phyloP scores from a whole-genome alignment of 2,113 vertebrate genomes.

The Odocoileus virginianus region DNA sequence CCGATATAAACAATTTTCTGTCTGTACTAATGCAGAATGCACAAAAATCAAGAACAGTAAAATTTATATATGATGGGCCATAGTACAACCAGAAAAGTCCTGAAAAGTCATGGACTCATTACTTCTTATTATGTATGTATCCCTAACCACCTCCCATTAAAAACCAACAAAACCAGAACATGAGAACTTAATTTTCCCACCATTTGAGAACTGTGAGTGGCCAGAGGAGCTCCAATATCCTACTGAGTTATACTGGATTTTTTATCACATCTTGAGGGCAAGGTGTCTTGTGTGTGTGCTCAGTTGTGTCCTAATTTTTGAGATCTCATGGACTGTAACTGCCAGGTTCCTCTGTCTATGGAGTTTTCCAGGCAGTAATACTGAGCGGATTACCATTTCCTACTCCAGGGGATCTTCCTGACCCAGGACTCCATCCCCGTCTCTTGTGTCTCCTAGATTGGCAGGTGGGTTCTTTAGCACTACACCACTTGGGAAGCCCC shows the following conservation, averaged over 20 bases:
- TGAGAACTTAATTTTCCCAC: accelerated
- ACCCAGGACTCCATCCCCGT: neutral
- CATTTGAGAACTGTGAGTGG: accelerated
- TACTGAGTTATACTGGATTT: accelerated
- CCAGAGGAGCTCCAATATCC: accelerated
- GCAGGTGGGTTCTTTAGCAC: neutral
- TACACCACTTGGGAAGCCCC: neutral
- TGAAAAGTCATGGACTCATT: accelerated
- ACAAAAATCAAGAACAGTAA: neutral
- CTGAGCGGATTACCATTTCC: neutral
- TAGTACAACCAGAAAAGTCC: accelerated
- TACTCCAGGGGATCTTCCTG: neutral
- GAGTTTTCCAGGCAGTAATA: neutral
- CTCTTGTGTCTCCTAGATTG: neutral
- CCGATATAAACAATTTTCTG: neutral
- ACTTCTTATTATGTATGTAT: neutral
- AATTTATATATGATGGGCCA: neutral
- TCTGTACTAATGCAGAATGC: neutral
- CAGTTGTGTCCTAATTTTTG: neutral
- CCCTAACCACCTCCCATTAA: neutral
- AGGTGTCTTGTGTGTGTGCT: accelerated
- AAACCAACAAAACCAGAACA: neutral
- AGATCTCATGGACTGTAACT: neutral
- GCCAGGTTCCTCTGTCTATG: neutral
- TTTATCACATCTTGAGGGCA: accelerated